phyloP scores from a whole-genome alignment of 2,888 invertebrate genomes.

The Dasysyrphus tricinctus region DNA sequence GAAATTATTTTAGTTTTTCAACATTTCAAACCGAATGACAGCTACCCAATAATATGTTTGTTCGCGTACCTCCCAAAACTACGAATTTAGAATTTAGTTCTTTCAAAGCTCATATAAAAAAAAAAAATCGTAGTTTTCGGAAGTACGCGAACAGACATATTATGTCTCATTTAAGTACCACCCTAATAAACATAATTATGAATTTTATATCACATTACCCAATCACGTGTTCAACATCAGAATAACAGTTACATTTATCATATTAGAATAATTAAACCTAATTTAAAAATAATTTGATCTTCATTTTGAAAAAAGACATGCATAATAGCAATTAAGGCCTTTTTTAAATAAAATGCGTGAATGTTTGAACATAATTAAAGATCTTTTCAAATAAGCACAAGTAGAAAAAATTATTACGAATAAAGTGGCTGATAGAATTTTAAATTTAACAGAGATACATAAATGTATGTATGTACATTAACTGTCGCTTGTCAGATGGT shows the following conservation, averaged over 20 bases:
- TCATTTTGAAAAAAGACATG: neutral
- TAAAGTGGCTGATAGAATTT: neutral
- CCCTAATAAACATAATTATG: no score
- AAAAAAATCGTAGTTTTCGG: no score
- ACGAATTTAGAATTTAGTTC: no score
- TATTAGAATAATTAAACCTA: constrained; percentile 4
- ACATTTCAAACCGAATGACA: no score
- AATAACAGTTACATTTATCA: neutral
- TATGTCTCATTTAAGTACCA: no score
- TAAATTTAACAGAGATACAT: neutral
- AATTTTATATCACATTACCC: no score
- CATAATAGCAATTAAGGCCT: constrained; percentile 6
- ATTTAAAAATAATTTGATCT: neutral
- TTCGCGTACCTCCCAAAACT: no score
- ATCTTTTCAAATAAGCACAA: neutral
- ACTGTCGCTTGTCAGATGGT: neutral
- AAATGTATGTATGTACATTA: no score
- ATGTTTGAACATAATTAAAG: constrained; percentile 32
- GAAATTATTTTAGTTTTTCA: no score
- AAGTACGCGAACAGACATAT: no score
- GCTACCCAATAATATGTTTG: no score
- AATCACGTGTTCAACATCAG: neutral
- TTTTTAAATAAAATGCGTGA: neutral
- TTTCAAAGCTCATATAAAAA: no score
- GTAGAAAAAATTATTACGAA: neutral